A percentile compares a stretch with the other conserved stretches of the same genome.
Conservation (phyloP, 2,797 vertebrate species). For the Caiman crocodilus region DNA sequence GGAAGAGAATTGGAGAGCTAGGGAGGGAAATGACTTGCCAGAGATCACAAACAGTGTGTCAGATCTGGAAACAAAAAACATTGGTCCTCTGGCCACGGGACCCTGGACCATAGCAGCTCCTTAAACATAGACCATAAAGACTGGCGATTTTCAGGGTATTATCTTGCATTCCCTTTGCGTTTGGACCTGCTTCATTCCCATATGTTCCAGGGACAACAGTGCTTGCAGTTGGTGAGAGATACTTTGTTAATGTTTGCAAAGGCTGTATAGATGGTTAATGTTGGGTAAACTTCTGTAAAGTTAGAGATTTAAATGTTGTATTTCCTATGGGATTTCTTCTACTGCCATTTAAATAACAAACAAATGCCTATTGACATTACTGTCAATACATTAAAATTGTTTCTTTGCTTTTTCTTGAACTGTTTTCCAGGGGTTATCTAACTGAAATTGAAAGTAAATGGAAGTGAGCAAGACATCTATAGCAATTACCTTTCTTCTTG, state of each 20-base stretch:
- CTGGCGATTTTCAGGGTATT: too few species aligned
- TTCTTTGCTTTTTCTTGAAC: constrained; percentile 39
- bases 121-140: background rate
- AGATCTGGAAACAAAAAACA: background rate
- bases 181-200: background rate
- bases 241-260: background rate
- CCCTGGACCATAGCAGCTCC: background rate
- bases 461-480: constrained; percentile 64
- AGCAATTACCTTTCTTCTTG: constrained; percentile 76
- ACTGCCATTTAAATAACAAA: background rate
- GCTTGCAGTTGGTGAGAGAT: background rate
- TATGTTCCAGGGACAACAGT: background rate
- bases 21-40: background rate
- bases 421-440: constrained; percentile 45
- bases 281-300: background rate
- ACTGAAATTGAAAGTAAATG: constrained; percentile 68
- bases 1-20: background rate
- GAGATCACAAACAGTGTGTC: background rate
- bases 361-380: background rate
- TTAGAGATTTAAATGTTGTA: background rate
- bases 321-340: constrained; percentile 4
- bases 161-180: background rate
- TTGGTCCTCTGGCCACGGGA: background rate
- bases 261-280: background rate
- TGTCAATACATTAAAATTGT: constrained; percentile 44